Evolutionary conservation across 2,113 vertebrate genomes (phyloP), one percentile per base, ranked within the genome.

Genomic region (Crotalus tigris): DNA sequence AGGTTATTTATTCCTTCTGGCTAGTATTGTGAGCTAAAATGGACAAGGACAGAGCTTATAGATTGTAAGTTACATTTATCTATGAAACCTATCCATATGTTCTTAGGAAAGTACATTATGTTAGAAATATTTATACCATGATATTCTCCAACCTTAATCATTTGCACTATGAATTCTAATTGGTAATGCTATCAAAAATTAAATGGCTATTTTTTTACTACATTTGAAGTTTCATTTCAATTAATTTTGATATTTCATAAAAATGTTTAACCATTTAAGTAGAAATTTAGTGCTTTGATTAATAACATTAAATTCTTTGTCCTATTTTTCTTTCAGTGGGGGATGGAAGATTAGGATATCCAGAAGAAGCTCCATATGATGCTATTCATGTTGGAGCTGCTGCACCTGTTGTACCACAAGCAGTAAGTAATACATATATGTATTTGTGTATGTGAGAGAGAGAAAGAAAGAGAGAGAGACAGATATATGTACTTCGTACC

Each of bases 351-450:
- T 93, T 99, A 98, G 99, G 99, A 39, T 96, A 97, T 91, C 86
- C 96, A 7, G 98, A 98, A 94, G 99, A 99, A 97, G 99, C 99
- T 21, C 99, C 99, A 13, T 99, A 99, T 81, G 99, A 99, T 94
- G 99, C 99, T 1, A 99, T 99, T 95, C 99, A 99, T 17, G 99
- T 99, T 10, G 99, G 99, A 93, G 99, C 99, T 61, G 99, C 99
- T 91, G 99, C 99, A 92, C 98, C 99, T 0, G 98, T 97, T 86
- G 99, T 99, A 91, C 99, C 99, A 88, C 98, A 99, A 97, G 99
- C 99, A 96, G 99, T 99, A 98, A 98, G 99, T 98, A 69, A 64
- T 64, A 61, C 3, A 3, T 29, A 3, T 61, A 4, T 97, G 90
- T 95, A 53, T 92, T 55, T 95, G 44, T 95, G 54, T 57, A 3